Percentiles rank a stretch among this genome's conserved stretches.
Evolutionary conservation across 2,888 invertebrate species (phyloP).

Genomic region (Paralinhomoeus sp.): DNA sequence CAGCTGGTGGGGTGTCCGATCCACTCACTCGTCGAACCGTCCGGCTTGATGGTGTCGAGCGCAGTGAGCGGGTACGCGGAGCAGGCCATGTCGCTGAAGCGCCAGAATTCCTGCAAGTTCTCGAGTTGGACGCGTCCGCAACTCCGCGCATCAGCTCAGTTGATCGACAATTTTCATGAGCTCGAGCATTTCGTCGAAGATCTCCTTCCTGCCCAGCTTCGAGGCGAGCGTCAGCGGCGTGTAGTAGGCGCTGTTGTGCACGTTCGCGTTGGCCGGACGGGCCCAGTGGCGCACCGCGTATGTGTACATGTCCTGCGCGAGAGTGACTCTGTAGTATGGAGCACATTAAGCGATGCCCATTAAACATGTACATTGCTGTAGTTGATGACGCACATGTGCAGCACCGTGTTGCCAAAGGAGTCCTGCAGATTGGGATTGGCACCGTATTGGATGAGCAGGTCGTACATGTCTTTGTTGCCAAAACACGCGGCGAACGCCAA

Average conservation of each 20-base stretch:
- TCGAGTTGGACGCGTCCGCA: background rate
- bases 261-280: constrained; percentile 69
- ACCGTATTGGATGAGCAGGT: constrained; percentile 65
- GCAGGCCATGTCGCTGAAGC: constrained; percentile 93
- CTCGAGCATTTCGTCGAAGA: constrained; percentile 93
- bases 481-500: constrained; percentile 92
- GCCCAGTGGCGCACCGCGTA: constrained; percentile 85
- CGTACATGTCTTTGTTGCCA: constrained; percentile 87
- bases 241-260: constrained; percentile 62
- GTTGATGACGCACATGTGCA: constrained; percentile 97
- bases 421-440: constrained; percentile 89
- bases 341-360: no score
- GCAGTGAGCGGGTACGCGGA: constrained; percentile 90
- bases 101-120: constrained; percentile 76
- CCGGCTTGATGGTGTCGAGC: constrained; percentile 73
- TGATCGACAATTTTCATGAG: constrained; percentile 35
- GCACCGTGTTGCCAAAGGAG: constrained; percentile 83
- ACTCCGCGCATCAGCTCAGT: no score
- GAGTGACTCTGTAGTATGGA: no score
- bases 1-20: no score
- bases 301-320: constrained; percentile 77
- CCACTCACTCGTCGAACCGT: constrained; percentile 69
- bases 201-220: constrained; percentile 77
- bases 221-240: constrained; percentile 89
- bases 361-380: constrained; percentile 73